phyloP scores from a whole-genome alignment of 2,113 vertebrate species.

The Poecile atricapillus region DNA sequence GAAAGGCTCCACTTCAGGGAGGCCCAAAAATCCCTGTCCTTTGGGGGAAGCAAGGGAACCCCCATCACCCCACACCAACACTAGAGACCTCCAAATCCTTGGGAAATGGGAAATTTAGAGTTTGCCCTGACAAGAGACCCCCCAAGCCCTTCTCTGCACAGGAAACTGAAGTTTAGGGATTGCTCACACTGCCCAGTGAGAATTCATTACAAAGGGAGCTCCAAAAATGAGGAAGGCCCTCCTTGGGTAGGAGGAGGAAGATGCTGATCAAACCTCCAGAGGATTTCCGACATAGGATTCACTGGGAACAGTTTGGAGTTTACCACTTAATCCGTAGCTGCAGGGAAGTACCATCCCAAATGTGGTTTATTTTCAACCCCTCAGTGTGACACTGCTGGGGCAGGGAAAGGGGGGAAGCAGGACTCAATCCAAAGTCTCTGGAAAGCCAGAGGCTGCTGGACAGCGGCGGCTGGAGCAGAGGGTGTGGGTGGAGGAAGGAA shows the following conservation, averaged over 20 bases:
- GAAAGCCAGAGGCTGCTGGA: neutral
- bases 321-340: neutral
- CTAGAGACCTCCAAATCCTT: neutral
- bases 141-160: neutral
- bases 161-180: neutral
- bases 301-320: rapidly evolving
- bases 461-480: neutral
- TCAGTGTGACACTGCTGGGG: rapidly evolving
- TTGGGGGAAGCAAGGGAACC: rapidly evolving
- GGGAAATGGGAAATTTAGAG: neutral
- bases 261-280: neutral
- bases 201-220: neutral
- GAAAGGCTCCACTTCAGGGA: neutral
- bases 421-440: neutral
- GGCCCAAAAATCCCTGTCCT: neutral
- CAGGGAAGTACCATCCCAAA: neutral
- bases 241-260: neutral
- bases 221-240: neutral
- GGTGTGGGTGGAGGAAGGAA: slow-evolving; percentile 37
- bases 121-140: rapidly evolving
- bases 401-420: neutral
- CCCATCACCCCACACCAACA: rapidly evolving
- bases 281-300: rapidly evolving
- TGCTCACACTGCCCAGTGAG: rapidly evolving
- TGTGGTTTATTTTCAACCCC: neutral